These are phyloP conservation scores for Odontomachus brunneus DNA, from an alignment of 1,140 invertebrate species.

Conservation along the genomic window DNA sequence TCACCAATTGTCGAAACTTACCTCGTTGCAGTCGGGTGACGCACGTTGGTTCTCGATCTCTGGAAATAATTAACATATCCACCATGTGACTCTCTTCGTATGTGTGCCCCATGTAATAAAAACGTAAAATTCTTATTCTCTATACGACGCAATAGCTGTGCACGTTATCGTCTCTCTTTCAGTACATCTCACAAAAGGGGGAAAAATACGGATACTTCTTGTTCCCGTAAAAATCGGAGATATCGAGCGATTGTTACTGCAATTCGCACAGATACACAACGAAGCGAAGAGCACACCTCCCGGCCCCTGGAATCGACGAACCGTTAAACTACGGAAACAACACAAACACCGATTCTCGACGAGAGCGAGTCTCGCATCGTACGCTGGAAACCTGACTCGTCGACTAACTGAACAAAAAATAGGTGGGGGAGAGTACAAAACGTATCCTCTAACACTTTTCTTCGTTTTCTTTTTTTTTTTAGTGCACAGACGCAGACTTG, in stretches of 20 bases:
- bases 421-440: not conserved
- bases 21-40: constrained; percentile 44
- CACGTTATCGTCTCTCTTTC: not conserved
- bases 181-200: constrained; percentile 4
- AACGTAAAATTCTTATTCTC: not conserved
- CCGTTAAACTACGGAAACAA: constrained; percentile 13
- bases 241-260: not conserved
- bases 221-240: not conserved
- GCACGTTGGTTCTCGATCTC: constrained; percentile 32
- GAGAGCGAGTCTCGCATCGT: constrained; percentile 47
- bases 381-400: constrained; percentile 33
- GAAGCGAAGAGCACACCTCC: constrained; percentile 6
- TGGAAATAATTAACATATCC: constrained; percentile 56
- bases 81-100: constrained; percentile 23
- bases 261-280: constrained; percentile 16
- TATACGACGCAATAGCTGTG: constrained; percentile 16
- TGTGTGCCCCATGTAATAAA: constrained; percentile 10
- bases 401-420: constrained; percentile 41
- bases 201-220: constrained; percentile 1
- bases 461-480: no score
- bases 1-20: constrained; percentile 54
- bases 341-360: constrained; percentile 30
- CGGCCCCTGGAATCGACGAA: constrained; percentile 17
- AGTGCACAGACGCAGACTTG: not conserved
- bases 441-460: not conserved